phyloP scores from a whole-genome alignment of 1,140 invertebrate species.

The Charaxes varanes region DNA sequence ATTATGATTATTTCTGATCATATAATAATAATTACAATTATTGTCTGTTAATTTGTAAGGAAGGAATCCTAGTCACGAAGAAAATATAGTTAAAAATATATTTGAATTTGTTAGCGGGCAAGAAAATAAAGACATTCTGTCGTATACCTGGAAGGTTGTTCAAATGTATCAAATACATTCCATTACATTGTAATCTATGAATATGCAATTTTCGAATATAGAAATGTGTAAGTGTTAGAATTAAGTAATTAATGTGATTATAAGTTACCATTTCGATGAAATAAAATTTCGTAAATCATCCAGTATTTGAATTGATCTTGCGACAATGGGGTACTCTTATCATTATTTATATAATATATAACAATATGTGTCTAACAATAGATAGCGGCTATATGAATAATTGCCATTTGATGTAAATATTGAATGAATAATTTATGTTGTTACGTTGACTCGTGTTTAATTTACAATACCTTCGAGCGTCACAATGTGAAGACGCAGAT shows the following conservation, averaged over 20 bases:
- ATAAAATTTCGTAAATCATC: constrained; percentile 8
- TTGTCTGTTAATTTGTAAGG: too few relatives aligned
- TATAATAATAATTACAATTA: too few relatives aligned
- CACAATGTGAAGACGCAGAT: background rate
- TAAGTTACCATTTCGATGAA: constrained; percentile 10
- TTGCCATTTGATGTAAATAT: constrained; percentile 50
- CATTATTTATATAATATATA: constrained; percentile 10
- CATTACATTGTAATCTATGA: constrained; percentile 7
- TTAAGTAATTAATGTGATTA: background rate
- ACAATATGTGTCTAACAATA: constrained; percentile 14
- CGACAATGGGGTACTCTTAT: constrained; percentile 1
- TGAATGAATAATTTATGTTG: constrained; percentile 59
- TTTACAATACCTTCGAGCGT: constrained; percentile 35
- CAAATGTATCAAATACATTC: background rate
- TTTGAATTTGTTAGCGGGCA: too few relatives aligned
- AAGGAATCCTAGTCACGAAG: too few relatives aligned
- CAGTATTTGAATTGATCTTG: constrained; percentile 1
- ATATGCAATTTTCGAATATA: background rate
- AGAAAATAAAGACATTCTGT: too few relatives aligned
- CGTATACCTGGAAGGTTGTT: background rate
- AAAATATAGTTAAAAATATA: too few relatives aligned
- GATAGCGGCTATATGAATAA: constrained; percentile 29
- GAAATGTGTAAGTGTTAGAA: too few relatives aligned
- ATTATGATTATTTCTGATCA: too few relatives aligned
- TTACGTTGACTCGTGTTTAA: constrained; percentile 48